Conservation (phyloP, 2,888 invertebrate species). For the Myopa tessellatipennis region DNA sequence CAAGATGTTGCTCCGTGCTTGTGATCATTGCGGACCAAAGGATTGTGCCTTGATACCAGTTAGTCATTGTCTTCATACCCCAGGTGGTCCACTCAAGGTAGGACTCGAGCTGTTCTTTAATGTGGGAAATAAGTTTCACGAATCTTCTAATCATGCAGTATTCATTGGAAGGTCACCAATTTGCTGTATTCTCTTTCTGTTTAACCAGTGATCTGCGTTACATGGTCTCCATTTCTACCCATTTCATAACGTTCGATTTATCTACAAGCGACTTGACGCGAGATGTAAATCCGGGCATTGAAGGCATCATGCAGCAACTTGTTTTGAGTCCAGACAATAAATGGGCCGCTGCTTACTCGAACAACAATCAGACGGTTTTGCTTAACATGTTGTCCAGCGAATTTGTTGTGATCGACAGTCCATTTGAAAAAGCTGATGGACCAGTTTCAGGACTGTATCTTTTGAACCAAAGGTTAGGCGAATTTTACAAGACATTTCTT, state of each 20-base stretch:
- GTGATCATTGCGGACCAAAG: slow-evolving; percentile 87
- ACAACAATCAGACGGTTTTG: slow-evolving; percentile 94
- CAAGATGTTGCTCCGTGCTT: slow-evolving; percentile 87
- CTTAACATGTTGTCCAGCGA: slow-evolving; percentile 95
- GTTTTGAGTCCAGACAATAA: slow-evolving; percentile 95
- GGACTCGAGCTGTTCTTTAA: not conserved
- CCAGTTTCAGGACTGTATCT: slow-evolving; percentile 75
- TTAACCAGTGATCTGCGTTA: slow-evolving; percentile 91
- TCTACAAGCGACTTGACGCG: slow-evolving; percentile 94
- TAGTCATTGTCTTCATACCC: slow-evolving; percentile 96
- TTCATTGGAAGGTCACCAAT: slow-evolving; percentile 97
- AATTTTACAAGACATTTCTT: not conserved
- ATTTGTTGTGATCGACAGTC: slow-evolving; percentile 87
- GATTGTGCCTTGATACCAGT: slow-evolving; percentile 92
- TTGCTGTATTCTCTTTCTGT: slow-evolving; percentile 93
- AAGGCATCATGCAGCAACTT: slow-evolving; percentile 95
- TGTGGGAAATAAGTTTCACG: not conserved
- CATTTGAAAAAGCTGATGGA: slow-evolving; percentile 74
- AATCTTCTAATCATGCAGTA: slow-evolving; percentile 72
- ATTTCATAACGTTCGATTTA: slow-evolving; percentile 97
- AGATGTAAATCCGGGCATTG: slow-evolving; percentile 91
- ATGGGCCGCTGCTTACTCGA: slow-evolving; percentile 95
- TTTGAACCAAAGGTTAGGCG: slow-evolving; percentile 72
- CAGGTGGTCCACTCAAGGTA: slow-evolving; percentile 97
- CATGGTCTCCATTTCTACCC: slow-evolving; percentile 95